phyloP scores from a whole-genome alignment of 2,888 invertebrate species.

The Trichopoda pennipes region DNA sequence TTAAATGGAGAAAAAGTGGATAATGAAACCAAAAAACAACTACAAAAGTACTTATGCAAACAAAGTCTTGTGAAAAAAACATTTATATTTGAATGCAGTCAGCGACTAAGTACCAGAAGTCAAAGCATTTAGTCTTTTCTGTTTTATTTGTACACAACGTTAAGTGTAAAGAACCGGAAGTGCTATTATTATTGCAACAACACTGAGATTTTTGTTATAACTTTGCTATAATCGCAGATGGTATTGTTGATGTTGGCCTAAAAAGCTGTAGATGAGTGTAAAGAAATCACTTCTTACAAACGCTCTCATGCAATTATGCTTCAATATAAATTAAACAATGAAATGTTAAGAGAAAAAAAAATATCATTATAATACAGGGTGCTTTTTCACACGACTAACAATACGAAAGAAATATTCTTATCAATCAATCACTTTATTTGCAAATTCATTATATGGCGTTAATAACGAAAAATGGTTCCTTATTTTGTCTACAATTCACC shows the following conservation, averaged over 20 bases:
- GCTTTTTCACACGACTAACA: too few relatives aligned
- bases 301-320: not conserved
- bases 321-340: too few relatives aligned
- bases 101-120: not conserved
- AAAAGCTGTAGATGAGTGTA: not conserved
- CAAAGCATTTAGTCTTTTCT: not conserved
- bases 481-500: too few relatives aligned
- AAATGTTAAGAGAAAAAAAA: too few relatives aligned
- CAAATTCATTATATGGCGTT: too few relatives aligned
- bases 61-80: not conserved
- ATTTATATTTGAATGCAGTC: not conserved
- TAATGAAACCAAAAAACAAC: not conserved
- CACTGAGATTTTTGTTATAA: not conserved
- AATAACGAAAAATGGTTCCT: too few relatives aligned
- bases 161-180: slow-evolving; percentile 61
- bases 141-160: not conserved
- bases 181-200: slow-evolving; percentile 27
- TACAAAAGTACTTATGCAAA: slow-evolving; percentile 14
- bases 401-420: too few relatives aligned
- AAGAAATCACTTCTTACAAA: not conserved
- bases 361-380: too few relatives aligned
- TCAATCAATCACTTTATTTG: too few relatives aligned
- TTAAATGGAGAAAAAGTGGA: slow-evolving; percentile 12
- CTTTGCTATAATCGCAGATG: slow-evolving; percentile 24
- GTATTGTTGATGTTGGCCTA: not conserved